Conservation (phyloP, 2,888 invertebrate genomes). For the Sarcophaga carnaria region DNA sequence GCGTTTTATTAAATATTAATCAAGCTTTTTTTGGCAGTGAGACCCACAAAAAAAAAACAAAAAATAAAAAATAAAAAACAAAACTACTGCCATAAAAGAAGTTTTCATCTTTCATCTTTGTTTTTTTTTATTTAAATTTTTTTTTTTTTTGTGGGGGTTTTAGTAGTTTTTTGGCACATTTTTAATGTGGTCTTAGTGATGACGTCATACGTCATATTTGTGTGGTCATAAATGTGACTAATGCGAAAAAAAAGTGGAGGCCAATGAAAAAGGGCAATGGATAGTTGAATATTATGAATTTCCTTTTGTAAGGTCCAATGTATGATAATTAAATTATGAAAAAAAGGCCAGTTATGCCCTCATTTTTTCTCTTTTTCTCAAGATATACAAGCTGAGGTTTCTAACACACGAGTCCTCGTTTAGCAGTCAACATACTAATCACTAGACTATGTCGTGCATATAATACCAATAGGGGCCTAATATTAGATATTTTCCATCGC, state of each 20-base stretch:
- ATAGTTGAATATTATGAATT: no score
- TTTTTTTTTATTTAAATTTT: neutral
- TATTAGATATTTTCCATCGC: no score
- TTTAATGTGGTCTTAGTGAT: neutral
- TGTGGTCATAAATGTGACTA: neutral
- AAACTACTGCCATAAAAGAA: neutral
- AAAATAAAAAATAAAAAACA: neutral
- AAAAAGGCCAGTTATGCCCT: no score
- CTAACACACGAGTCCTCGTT: no score
- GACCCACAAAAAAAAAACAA: neutral
- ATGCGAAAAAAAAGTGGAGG: neutral
- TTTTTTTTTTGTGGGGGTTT: neutral
- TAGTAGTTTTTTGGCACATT: neutral
- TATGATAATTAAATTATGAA: no score
- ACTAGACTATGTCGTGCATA: no score
- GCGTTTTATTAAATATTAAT: constrained; percentile 65
- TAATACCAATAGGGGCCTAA: no score
- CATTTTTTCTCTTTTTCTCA: no score
- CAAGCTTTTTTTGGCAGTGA: constrained; percentile 34
- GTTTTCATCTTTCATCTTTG: neutral
- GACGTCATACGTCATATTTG: constrained; percentile 25
- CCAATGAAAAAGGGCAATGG: neutral
- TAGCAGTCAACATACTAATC: no score
- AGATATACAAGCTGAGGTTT: no score
- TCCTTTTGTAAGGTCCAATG: no score